These are phyloP conservation scores for Zoanthus sociatus DNA, from an alignment of 92 coral and sea anemone genomes.

Conservation along the genomic window DNA sequence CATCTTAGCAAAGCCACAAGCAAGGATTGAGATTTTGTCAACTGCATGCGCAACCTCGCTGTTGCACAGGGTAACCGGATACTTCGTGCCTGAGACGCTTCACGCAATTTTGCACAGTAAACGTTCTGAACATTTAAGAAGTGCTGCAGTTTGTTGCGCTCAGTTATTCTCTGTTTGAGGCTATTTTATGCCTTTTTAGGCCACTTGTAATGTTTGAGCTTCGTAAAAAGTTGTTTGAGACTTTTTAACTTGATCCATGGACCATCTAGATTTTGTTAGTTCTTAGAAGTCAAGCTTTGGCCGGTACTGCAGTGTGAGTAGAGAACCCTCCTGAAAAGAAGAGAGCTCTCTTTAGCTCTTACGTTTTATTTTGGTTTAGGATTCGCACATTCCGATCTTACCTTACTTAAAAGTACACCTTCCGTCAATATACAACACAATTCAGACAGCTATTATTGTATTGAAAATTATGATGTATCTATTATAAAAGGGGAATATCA, in stretches of 20 bases:
- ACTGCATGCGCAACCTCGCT: too few species aligned
- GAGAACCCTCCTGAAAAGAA: slow-evolving; percentile 68
- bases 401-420: neutral
- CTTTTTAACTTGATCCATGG: neutral
- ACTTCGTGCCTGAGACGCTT: too few species aligned
- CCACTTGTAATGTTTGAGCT: neutral
- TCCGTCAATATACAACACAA: neutral
- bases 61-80: too few species aligned
- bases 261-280: neutral
- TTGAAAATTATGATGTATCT: neutral
- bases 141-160: too few species aligned
- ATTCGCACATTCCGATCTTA: neutral
- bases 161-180: too few species aligned
- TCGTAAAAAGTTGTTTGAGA: neutral
- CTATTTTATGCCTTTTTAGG: too few species aligned
- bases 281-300: slow-evolving; percentile 79
- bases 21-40: too few species aligned
- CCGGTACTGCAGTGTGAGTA: slow-evolving; percentile 87
- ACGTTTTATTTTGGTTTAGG: neutral
- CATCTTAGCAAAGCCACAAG: too few species aligned
- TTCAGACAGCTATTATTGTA: neutral
- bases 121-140: too few species aligned
- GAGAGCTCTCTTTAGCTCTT: neutral
- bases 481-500: too few species aligned
- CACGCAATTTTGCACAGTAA: too few species aligned